Evolutionary conservation across 2,888 invertebrate species (phyloP), one percentile per base, ranked within the genome.

Genomic region (Caenorhabditis panamensis): DNA sequence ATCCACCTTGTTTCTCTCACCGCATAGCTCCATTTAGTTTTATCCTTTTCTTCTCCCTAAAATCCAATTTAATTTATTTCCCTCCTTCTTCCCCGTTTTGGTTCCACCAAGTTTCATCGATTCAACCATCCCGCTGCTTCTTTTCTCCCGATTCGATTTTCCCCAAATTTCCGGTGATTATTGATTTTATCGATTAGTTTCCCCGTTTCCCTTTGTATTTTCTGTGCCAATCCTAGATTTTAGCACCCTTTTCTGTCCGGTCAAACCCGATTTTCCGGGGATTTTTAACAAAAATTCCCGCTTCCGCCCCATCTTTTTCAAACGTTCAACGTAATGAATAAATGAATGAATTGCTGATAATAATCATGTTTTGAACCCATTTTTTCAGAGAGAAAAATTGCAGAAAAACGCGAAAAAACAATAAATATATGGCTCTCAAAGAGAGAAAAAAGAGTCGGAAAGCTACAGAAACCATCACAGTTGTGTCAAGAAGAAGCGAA

Each of bases 401-500:
- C 9, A 49, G 20, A 20, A 49, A 20, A 8, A 20, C 6, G 4
- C 6, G 20, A 20, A 54, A 22, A 24, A 62, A 18, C n/a, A 44
- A 63, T 41, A 66, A 66, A 54, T 63, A 54, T 61, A 71, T 71
- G 62, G 62, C 71, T 71, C 54, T 51, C 8, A 13, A 53, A 28
- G 59, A 44, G 31, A 18, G 20, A 22, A 31, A 20, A 49, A 58
- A 18, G 22, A 53, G 8, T 13, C 44, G 18, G 62, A 71, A 71
- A 71, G 71, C 69, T 69, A 69, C 53, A 61, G 58, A 51, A 59
- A 68, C 51, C 68, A 67, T 71, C 71, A 71, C 71, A 71, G 71
- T 53, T 2, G 18, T 20, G 20, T 49, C 22, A 22, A 20, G n/a
- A n/a, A n/a, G n/a, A 49, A 49, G 49, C 49, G 49, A 49, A 49